Conservation (phyloP, 2,113 vertebrate species). For the Mormoops blainvillei region DNA sequence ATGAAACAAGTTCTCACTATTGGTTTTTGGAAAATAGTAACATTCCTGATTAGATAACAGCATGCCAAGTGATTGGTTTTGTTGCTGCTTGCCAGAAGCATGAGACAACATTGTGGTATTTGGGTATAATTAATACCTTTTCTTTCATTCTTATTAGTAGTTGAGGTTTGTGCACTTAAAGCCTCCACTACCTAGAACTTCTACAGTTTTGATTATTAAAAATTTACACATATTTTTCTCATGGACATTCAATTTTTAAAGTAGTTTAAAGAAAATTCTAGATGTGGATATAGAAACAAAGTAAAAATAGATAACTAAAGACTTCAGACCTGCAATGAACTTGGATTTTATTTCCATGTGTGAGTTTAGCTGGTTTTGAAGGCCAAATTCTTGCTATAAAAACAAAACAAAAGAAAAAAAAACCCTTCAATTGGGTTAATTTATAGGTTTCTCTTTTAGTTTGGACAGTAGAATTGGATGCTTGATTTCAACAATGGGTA, state of each 20-base stretch:
- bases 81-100: neutral
- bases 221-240: constrained; percentile 13
- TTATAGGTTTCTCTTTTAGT: neutral
- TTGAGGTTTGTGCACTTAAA: neutral
- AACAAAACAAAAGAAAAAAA: neutral
- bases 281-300: neutral
- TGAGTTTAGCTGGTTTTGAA: constrained; percentile 5
- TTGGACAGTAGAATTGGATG: neutral
- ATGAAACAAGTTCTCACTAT: constrained; percentile 1
- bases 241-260: constrained; percentile 5
- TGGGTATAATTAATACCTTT: neutral
- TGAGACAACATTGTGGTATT: neutral
- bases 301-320: constrained; percentile 26
- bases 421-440: neutral
- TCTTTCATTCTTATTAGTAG: neutral
- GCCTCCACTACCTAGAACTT: neutral
- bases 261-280: constrained; percentile 20
- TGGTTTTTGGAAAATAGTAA: neutral
- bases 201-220: constrained; percentile 37
- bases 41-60: constrained; percentile 15
- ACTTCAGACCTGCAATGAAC: neutral
- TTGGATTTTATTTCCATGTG: neutral
- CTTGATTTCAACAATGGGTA: neutral
- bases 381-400: neutral
- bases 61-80: neutral